These are phyloP conservation scores for Gallinago paraguaiae DNA, from an alignment of 2,113 vertebrate genomes.

Conservation along the genomic window DNA sequence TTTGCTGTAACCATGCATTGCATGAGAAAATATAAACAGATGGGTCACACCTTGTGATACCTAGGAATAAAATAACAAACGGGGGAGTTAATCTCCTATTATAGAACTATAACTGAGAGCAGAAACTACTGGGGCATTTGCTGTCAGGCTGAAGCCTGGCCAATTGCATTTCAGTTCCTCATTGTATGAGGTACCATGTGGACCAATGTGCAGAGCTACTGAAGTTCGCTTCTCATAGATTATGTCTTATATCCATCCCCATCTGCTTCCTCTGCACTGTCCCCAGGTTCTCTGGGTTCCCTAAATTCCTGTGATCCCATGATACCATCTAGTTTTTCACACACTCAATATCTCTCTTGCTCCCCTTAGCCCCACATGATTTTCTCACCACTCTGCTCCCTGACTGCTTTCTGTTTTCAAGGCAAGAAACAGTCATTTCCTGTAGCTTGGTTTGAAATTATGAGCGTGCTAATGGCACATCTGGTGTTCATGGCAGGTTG, in stretches of 20 bases:
- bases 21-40: conserved; percentile 17
- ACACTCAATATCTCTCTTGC: neutral
- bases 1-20: neutral
- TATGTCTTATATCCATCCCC: neutral
- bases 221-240: neutral
- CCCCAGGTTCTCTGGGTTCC: neutral
- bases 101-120: neutral
- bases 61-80: neutral
- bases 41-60: conserved; percentile 7
- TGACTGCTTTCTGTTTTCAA: neutral
- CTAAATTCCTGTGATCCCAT: neutral
- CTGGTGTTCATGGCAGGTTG: neutral
- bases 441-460: neutral
- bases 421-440: neutral
- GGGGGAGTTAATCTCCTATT: neutral
- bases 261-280: neutral
- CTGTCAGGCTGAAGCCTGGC: neutral
- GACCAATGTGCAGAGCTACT: neutral
- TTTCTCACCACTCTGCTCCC: neutral
- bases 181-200: neutral
- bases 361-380: neutral
- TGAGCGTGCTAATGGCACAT: neutral
- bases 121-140: neutral
- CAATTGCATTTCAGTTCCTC: neutral
- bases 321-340: neutral